Evolutionary conservation across 2,888 invertebrate genomes (phyloP), one percentile per base, ranked within the genome.

Genomic region (Pollenia labialis): DNA sequence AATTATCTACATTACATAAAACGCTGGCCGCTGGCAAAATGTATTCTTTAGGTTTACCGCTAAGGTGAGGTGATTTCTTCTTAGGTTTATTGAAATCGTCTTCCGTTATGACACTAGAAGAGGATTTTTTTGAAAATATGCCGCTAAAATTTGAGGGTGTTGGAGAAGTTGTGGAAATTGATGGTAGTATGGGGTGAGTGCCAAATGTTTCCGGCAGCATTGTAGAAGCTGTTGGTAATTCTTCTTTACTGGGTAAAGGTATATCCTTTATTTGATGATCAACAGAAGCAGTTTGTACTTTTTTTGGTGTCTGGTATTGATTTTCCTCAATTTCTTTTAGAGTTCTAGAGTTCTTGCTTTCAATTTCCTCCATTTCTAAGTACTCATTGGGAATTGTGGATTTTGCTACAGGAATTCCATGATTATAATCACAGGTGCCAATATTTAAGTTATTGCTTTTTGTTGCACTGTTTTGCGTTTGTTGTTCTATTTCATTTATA

Each of bases 101-200:
- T 18, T 72, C 71, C 8, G 16, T 14, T n/a, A 54, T 4, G 10
- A 12, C 1, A n/a, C 11, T 0, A 16, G 42, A 4, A 0, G 44
- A 52, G 8, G 48, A 11, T 11, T 56, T 81, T 46, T 84, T 87
- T 4, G 87, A 84, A 74, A 87, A 87, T 23, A 87, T 74, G 0
- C 87, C 87, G 69, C 87, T 87, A 50, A 87, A 87, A 54, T 87
- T 84, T 11, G 87, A 64, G 2, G 87, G 87, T 54, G 84, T 84
- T 11, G 87, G 87, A 14, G 62, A 74, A n/a, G 23, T 58, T n/a
- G 77, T 81, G 11, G 84, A 81, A 50, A 87, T 87, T 0, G 87
- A 87, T 1, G 87, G 87, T 18, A 87, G 52, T 4, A n/a, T 12
- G 11, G 48, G 32, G 11, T 18, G 42, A 7, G 46, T n/a, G 46